Evolutionary conservation across 1,140 invertebrate species (phyloP).

Genomic region (Papilio machaon): DNA sequence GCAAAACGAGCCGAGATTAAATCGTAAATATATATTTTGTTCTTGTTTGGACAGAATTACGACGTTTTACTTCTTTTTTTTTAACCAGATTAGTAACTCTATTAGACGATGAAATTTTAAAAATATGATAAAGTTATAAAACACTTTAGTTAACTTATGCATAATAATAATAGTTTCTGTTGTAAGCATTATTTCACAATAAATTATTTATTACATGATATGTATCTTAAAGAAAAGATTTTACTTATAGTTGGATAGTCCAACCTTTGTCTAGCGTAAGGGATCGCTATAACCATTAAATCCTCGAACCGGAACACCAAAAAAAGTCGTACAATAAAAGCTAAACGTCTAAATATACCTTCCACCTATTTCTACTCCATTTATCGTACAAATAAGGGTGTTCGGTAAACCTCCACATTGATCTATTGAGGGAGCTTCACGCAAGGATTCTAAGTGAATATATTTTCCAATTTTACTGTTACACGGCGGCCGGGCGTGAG

Average conservation of each 20-base stretch:
- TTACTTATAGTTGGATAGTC: neutral
- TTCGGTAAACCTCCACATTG: constrained; percentile 47
- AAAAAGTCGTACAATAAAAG: constrained; percentile 36
- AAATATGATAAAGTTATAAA: too few relatives aligned
- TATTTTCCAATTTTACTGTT: constrained; percentile 58
- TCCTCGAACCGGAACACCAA: constrained; percentile 6
- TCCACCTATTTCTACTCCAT: constrained; percentile 50
- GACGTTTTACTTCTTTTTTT: neutral
- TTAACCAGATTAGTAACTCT: neutral
- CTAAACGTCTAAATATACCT: constrained; percentile 18
- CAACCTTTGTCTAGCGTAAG: neutral
- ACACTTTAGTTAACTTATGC: too few relatives aligned
- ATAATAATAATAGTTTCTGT: neutral
- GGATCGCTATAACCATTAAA: neutral
- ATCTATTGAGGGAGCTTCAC: constrained; percentile 54
- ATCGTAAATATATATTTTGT: constrained; percentile 1
- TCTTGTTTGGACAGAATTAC: neutral
- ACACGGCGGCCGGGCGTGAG: constrained; percentile 47
- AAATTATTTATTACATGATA: neutral
- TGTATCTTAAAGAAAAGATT: neutral
- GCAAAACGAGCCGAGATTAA: neutral
- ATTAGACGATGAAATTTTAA: too few relatives aligned
- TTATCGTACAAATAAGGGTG: constrained; percentile 52
- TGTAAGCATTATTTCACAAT: neutral
- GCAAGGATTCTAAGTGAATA: constrained; percentile 60